Evolutionary conservation across 1,140 invertebrate species (phyloP).

Genomic region (Diplogasteroides magnus): DNA sequence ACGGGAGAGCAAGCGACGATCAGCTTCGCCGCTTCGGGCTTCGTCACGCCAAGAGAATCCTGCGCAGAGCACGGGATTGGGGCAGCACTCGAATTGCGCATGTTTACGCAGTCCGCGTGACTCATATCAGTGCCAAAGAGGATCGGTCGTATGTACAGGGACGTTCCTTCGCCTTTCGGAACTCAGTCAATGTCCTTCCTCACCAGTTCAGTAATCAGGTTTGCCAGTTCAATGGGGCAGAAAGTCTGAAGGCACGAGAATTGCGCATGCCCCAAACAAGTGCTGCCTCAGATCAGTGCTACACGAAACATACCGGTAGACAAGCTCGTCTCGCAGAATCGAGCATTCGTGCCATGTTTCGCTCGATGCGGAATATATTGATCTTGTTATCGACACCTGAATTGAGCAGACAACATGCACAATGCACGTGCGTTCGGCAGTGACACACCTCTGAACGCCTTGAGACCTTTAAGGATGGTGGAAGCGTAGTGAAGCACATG

Average conservation of each 20-base stretch:
- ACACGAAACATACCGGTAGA: constrained; percentile 65
- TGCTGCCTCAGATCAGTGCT: no score
- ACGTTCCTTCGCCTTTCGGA: not conserved
- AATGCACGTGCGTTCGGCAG: no score
- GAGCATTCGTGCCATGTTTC: constrained; percentile 88
- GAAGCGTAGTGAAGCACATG: constrained; percentile 23
- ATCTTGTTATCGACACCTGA: constrained; percentile 75
- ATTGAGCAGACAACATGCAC: no score
- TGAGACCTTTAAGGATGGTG: constrained; percentile 93
- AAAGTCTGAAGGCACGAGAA: not conserved
- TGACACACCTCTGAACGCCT: constrained; percentile 84
- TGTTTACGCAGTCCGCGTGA: no score
- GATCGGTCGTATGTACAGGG: not conserved
- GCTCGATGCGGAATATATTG: constrained; percentile 80
- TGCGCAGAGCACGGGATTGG: no score
- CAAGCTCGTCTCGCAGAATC: constrained; percentile 71
- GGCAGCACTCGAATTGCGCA: no score
- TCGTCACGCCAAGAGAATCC: not conserved
- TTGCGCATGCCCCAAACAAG: not conserved
- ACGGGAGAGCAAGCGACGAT: not conserved
- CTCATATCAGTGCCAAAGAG: not conserved
- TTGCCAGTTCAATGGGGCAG: not conserved
- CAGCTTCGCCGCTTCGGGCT: not conserved
- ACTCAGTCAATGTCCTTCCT: not conserved
- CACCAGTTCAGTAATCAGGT: not conserved